Base-by-base conservation (phyloP, 2,113 vertebrate species). In the Lamprologus lemairii region DNA sequence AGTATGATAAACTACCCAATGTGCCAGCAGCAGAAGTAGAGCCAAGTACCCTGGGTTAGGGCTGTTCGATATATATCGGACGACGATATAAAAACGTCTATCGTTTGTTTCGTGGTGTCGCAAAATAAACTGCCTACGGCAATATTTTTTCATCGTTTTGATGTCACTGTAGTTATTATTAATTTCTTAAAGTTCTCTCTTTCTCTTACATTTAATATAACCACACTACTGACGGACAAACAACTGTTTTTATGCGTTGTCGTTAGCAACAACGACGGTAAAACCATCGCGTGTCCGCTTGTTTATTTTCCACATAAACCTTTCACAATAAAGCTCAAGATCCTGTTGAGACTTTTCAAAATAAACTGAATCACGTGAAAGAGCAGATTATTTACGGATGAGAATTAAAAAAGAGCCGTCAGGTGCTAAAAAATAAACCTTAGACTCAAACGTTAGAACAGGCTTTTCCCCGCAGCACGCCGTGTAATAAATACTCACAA, bases 321-420 rank as follows among this genome's bases (percentile, higher is more conserved):
- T 55, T 55, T 23, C 21, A 55, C 0, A 23, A 2, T 55, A 23
- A 55, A 55, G 11, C 21, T 55, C 53, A 23, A 13, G 53, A 23
- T 55, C 53, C 11, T 7, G 21, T 26, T 26, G 54, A 55, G 21
- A 55, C 2, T 3, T 55, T 4, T 10, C 1, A 53, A 49, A 1
- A 53, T 2, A 14, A 55, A 0, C 7, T 8, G 54, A 57, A 26
- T 57, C 23, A 14, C 0, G 0, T 57, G 1, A 57, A 57, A 26
- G 4, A 55, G 54, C 54, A 57, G 21, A 57, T 0, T 57, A 0
- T 57, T 57, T 57, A 26, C 0, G 1, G 21, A 14, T 8, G 1
- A 57, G 54, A 57, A 7, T 0, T 0, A 57, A 57, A 14, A 57
- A 57, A 14, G 23, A 26, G 54, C 21, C 9, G 9, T 0, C 3